Evolutionary conservation across 2,113 vertebrate genomes (phyloP), one percentile per base, ranked within the genome.

Genomic region (Rousettus leschenaultii): DNA sequence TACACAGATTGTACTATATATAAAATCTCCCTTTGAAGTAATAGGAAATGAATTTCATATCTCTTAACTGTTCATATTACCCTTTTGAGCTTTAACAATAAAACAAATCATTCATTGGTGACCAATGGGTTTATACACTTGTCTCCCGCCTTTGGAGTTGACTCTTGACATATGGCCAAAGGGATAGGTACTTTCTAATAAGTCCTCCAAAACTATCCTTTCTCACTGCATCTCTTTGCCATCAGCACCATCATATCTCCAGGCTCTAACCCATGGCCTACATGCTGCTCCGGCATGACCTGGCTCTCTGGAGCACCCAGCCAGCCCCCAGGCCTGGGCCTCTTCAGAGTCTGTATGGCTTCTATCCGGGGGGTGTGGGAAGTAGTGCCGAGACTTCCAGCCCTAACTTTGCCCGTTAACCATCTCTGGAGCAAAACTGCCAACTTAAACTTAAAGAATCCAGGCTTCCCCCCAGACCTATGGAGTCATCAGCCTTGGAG

Each of bases 311-410:
- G 57, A 85, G 19, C n/a, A n/a, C 22, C 30, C 12, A 11, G 30
- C 61, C 18, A 7, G 22, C 10, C 18, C 35, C 24, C 68, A 74
- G 7, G 2, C 3, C 48, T 19, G 22, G 21, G 30, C 3, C 21
- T 12, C 33, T 11, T 2, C 0, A 28, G 33, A 70, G 55, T 57
- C 70, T n/a, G 3, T 3, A 61, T 51, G 33, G 14, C 24, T 4
- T 94, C 14, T 28, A 38, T 8, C 15, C 45, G 53, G 12, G 28
- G 63, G 30, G 74, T 53, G 7, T 7, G 21, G n/a, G 43, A 66
- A 7, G 0, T 21, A 38, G 16, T 2, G 16, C 28, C 13, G 13
- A 33, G 38, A 8, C 43, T 26, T 21, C n/a, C 15, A 4, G 16
- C 12, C 78, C 78, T 78, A 18, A 48, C 33, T 71, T 78, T 40